Evolutionary conservation across 2,888 invertebrate genomes (phyloP).

Genomic region (Melanotus villosus): DNA sequence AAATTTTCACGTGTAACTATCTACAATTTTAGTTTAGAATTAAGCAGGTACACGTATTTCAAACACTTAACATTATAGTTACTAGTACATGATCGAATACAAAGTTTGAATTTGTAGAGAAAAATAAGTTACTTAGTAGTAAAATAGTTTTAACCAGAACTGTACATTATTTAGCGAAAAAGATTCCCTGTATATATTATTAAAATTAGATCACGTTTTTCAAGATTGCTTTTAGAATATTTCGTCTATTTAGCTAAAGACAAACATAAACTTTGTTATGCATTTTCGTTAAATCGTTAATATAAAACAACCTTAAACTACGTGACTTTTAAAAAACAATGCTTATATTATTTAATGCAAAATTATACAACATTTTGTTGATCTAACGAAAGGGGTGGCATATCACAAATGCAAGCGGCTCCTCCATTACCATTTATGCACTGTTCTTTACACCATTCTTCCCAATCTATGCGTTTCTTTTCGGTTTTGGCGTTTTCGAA

Average conservation of each 20-base stretch:
- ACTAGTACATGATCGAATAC: neutral
- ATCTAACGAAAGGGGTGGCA: conserved; percentile 69
- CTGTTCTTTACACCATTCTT: conserved; percentile 76
- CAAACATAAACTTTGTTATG: too few relatives aligned
- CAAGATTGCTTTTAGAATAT: too few relatives aligned
- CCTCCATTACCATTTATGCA: conserved; percentile 81
- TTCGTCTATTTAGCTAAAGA: too few relatives aligned
- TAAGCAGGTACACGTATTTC: conserved; percentile 50
- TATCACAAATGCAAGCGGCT: conserved; percentile 83
- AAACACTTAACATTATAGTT: neutral
- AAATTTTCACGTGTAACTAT: conserved; percentile 29
- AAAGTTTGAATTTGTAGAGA: too few relatives aligned
- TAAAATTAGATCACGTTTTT: too few relatives aligned
- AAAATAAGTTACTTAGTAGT: too few relatives aligned
- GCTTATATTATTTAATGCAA: neutral
- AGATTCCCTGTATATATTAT: too few relatives aligned
- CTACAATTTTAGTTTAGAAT: conserved; percentile 51
- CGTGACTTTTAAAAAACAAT: too few relatives aligned
- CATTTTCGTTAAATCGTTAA: too few relatives aligned
- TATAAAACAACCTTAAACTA: too few relatives aligned
- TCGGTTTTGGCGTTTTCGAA: neutral
- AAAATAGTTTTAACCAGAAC: too few relatives aligned
- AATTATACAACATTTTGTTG: conserved; percentile 1
- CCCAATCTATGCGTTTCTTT: conserved; percentile 70
- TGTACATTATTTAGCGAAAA: too few relatives aligned